A percentile compares a stretch with the other conserved stretches of the same genome.
Conservation (phyloP, 2,797 vertebrate genomes). For the Amazonetta brasiliensis region DNA sequence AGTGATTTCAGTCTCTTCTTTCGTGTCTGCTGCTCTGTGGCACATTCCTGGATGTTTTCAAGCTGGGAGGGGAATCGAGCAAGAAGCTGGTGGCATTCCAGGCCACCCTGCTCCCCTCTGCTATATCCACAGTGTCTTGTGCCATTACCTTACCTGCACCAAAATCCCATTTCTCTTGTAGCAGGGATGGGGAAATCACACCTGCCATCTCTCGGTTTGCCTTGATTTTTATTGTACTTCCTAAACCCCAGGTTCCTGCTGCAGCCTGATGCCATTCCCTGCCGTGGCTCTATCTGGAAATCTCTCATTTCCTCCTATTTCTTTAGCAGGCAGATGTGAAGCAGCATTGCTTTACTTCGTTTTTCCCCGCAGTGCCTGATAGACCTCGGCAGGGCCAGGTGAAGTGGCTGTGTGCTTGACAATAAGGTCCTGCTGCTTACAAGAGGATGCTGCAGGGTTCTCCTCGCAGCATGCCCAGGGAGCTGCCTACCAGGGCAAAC, state of each 20-base stretch:
- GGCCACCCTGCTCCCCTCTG: not conserved
- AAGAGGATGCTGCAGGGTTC: not conserved
- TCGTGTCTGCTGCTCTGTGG: rapidly evolving
- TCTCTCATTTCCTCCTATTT: not conserved
- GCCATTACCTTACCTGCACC: not conserved
- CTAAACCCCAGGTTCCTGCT: rapidly evolving
- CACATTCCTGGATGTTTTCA: rapidly evolving
- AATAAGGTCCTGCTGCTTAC: not conserved
- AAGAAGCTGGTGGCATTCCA: not conserved
- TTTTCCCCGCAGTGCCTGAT: not conserved
- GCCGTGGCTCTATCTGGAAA: rapidly evolving
- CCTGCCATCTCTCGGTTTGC: not conserved
- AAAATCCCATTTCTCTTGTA: not conserved
- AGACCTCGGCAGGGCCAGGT: not conserved
- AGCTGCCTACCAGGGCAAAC: no score
- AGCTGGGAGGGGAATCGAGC: not conserved
- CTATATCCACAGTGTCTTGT: not conserved
- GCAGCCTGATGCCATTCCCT: not conserved
- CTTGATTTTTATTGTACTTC: not conserved
- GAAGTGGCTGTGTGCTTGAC: not conserved
- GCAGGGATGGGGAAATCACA: not conserved
- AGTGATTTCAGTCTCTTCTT: rapidly evolving
- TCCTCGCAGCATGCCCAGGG: no score
- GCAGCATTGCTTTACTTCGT: rapidly evolving
- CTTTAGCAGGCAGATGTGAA: not conserved